Base-by-base conservation (phyloP, 2,797 vertebrate species). In the Rhabdomys pumilio region DNA sequence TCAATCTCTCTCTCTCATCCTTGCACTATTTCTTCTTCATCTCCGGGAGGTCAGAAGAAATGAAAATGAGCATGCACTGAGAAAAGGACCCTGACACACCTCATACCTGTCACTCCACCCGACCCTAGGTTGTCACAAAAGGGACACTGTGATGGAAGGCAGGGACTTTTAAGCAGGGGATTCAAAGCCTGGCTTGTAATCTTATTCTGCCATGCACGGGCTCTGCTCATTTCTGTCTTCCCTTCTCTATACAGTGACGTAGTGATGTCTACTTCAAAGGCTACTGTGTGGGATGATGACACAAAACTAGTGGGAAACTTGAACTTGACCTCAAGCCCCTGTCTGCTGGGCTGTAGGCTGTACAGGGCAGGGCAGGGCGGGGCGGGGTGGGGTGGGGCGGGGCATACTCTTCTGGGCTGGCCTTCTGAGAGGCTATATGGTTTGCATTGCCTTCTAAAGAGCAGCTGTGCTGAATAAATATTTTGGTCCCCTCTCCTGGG, bases 401-500 rank as follows among this genome's bases (percentile, higher is more conserved):
- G 76, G 20, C 57, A 6, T 44, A 63, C n/a, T 86, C 53, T 31
- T 88, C 82, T 57, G 38, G 11, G 19, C 59, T 11, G 38, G 59
- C 72, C 94, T 63, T 85, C 89, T 80, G 91, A 91, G 85, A 96
- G 91, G 77, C 0, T 55, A 53, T 72, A 91, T 20, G 26, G 38
- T 93, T 83, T 57, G 57, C 59, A 50, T 44, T 15, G 38, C 82
- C 69, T 96, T 91, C 83, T 67, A 90, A 82, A 94, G 92, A 91
- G 91, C 86, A 81, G 89, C 91, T 95, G 73, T 89, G 92, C 89
- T 85, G 76, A 88, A 93, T 91, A 96, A 95, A 87, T 95, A 82
- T 91, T 95, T 96, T 81, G 82, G 93, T 87, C 94, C 83, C 91
- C 41, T 96, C 82, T 77, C 55, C 44, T 50, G 50, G 81, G 0